Conservation (phyloP, 2,113 vertebrate species). For the Bombycilla garrulus region DNA sequence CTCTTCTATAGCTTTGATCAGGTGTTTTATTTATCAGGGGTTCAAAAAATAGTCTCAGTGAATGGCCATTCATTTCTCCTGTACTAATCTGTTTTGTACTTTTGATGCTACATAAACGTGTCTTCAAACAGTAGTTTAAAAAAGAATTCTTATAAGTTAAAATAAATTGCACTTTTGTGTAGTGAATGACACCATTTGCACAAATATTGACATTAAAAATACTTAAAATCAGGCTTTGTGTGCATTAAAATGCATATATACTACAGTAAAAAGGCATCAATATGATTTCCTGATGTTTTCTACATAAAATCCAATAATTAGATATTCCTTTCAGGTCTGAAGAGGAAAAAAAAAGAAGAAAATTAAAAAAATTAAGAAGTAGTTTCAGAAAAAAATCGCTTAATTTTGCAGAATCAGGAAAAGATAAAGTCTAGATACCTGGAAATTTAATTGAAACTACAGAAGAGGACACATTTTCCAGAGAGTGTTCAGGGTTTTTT, state of each 20-base stretch:
- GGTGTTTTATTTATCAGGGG: conserved; percentile 69
- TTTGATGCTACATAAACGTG: neutral
- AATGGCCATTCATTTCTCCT: conserved; percentile 38
- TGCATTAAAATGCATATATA: neutral
- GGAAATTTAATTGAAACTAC: neutral
- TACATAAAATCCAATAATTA: neutral
- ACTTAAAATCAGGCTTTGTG: neutral
- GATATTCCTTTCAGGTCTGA: neutral
- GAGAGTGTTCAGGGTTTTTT: neutral
- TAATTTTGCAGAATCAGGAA: rapidly evolving
- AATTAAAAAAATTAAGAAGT: neutral
- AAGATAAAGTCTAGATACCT: neutral
- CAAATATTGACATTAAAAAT: neutral
- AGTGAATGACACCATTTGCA: neutral
- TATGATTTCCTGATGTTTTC: neutral
- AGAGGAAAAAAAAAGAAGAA: neutral
- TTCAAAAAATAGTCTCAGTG: conserved; percentile 62
- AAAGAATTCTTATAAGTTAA: neutral
- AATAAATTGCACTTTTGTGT: neutral
- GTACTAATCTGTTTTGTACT: neutral
- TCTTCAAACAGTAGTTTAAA: neutral
- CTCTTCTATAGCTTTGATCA: conserved; percentile 66
- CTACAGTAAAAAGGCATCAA: neutral
- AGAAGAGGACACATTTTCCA: neutral
- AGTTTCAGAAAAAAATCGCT: neutral